Conservation (phyloP, 2,888 invertebrate genomes). For the Falcaria lacertinaria region DNA sequence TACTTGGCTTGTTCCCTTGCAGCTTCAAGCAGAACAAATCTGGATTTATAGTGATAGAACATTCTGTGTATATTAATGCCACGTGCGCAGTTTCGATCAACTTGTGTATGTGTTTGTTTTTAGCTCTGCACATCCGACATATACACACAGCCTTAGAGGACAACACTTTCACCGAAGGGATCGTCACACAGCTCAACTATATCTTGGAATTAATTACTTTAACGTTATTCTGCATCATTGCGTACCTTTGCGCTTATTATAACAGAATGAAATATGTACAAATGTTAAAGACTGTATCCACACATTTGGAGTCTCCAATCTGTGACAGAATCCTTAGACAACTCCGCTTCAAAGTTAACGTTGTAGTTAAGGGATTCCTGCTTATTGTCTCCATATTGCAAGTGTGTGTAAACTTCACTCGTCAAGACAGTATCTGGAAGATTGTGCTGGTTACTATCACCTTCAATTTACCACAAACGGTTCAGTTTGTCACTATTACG, state of each 20-base stretch:
- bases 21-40: constrained; percentile 30
- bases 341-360: constrained; percentile 35
- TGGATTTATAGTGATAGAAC: constrained; percentile 30
- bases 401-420: constrained; percentile 41
- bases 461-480: constrained; percentile 49
- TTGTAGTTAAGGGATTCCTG: constrained; percentile 24
- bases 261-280: constrained; percentile 44
- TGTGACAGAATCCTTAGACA: constrained; percentile 25
- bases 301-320: constrained; percentile 30
- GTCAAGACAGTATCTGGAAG: constrained; percentile 48
- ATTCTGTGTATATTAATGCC: constrained; percentile 51
- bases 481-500: constrained; percentile 45
- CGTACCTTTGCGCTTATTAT: constrained; percentile 41
- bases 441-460: constrained; percentile 44
- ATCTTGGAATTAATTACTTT: constrained; percentile 42
- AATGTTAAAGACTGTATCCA: constrained; percentile 43
- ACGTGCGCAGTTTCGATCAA: constrained; percentile 37
- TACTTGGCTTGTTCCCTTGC: constrained; percentile 43
- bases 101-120: constrained; percentile 34
- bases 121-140: constrained; percentile 38
- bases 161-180: constrained; percentile 34
- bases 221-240: constrained; percentile 30
- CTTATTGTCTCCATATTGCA: constrained; percentile 30
- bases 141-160: constrained; percentile 31
- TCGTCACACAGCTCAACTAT: constrained; percentile 56